These are phyloP conservation scores for Rhabdophis nuchalis DNA, from an alignment of 2,797 vertebrate genomes.

Conservation along the genomic window DNA sequence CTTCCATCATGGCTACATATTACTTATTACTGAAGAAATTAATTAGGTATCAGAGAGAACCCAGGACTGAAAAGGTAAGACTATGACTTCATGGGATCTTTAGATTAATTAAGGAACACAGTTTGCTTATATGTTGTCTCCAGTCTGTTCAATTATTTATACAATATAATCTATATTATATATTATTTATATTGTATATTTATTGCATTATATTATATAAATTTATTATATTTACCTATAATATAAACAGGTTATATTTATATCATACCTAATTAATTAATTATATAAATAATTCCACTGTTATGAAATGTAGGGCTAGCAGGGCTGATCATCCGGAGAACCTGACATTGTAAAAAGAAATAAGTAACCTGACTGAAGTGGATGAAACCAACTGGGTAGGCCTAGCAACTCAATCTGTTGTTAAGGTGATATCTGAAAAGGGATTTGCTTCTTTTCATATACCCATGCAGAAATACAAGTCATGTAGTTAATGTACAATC, in stretches of 20 bases:
- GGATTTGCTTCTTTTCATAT: neutral
- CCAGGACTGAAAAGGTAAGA: conserved; percentile 72
- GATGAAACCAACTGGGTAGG: neutral
- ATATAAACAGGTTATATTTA: neutral
- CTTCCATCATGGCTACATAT: conserved; percentile 79
- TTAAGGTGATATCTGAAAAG: neutral
- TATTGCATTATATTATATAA: too few relatives aligned
- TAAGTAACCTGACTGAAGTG: neutral
- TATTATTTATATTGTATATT: neutral
- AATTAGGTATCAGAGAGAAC: conserved; percentile 70
- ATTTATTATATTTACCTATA: neutral
- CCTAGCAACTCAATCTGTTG: neutral
- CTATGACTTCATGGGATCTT: too few relatives aligned
- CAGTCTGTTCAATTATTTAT: neutral
- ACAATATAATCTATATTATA: neutral
- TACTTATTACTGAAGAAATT: conserved; percentile 81
- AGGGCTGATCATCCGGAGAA: neutral
- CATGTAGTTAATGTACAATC: neutral
- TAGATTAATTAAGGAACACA: neutral
- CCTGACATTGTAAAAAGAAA: neutral
- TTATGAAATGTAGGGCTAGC: neutral
- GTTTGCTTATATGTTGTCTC: neutral
- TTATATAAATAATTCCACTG: neutral
- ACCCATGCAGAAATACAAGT: neutral
- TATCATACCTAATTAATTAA: neutral